phyloP scores from a whole-genome alignment of 2,113 vertebrate species.

The Prinia subflava region DNA sequence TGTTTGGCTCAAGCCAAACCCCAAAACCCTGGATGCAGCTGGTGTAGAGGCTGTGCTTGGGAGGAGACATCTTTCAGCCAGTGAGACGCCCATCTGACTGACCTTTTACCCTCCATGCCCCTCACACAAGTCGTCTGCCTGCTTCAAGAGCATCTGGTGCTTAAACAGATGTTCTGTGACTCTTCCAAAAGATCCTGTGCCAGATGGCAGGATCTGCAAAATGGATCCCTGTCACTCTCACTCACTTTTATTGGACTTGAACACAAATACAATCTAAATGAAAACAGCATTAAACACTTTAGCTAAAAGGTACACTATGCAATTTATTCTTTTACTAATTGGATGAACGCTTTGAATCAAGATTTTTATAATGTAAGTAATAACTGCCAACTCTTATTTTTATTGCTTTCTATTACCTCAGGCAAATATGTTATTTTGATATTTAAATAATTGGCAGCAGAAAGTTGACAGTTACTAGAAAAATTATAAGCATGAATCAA shows the following conservation, averaged over 20 bases:
- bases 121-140: neutral
- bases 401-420: conserved; percentile 4
- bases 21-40: neutral
- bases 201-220: neutral
- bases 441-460: conserved; percentile 32
- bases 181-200: neutral
- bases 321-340: conserved; percentile 9
- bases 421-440: neutral
- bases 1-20: neutral
- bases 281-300: neutral
- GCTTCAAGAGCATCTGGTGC: neutral
- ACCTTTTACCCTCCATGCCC: neutral
- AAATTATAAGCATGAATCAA: neutral
- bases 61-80: neutral
- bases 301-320: neutral
- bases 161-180: neutral
- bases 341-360: neutral
- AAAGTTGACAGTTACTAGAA: conserved; percentile 23
- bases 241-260: neutral
- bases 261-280: neutral
- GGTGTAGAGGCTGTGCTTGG: neutral
- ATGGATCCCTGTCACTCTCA: neutral
- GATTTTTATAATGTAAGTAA: neutral
- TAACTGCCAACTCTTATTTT: neutral
- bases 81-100: neutral